Base-by-base conservation (phyloP, 2,113 vertebrate genomes). In the Petrocephalus zakoni region DNA sequence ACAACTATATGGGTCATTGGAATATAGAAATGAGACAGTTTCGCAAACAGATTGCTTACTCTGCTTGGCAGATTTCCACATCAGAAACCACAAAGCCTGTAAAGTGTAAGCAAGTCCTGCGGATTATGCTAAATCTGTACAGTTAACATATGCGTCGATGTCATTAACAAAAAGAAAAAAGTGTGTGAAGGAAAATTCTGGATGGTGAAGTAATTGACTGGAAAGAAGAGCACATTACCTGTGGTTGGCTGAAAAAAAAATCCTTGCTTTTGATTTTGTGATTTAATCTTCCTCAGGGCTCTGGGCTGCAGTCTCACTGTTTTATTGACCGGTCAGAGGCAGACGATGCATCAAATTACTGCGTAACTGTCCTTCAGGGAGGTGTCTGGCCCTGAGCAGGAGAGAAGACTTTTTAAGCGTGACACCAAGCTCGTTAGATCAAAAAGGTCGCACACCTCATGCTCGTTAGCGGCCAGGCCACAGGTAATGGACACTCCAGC, bases 341-440 rank as follows among this genome's bases (percentile, higher is more conserved):
- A 90, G 89, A 90, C 89, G 72, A 92, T 93, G 90, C 92, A 94
- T 94, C 93, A 93, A 91, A 93, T 93, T 93, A 93, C 89, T 88
- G 56, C 42, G 90, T 90, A 94, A 89, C 90, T 91, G 89, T 92
- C 92, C 90, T 94, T 93, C 86, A 91, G 92, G 92, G 91, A 90
- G 75, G 78, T 7, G 37, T 85, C 89, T 68, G 89, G 90, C 94
- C 95, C 84, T 92, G 93, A 92, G 91, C 88, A 89, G 72, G 84
- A 87, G n/a, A 1, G 29, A 91, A 90, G 93, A 92, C 89, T 89
- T 89, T 93, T 93, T 92, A 92, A 89, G 85, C 51, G 91, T 92
- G 91, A 92, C 93, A 94, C 92, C 92, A 91, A 90, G 90, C 92
- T 92, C 92, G 91, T 93, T 91, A 93, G 92, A 92, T 83, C 91